These are phyloP conservation scores for Abramis brama DNA, from an alignment of 2,113 vertebrate species.

Conservation along the genomic window DNA sequence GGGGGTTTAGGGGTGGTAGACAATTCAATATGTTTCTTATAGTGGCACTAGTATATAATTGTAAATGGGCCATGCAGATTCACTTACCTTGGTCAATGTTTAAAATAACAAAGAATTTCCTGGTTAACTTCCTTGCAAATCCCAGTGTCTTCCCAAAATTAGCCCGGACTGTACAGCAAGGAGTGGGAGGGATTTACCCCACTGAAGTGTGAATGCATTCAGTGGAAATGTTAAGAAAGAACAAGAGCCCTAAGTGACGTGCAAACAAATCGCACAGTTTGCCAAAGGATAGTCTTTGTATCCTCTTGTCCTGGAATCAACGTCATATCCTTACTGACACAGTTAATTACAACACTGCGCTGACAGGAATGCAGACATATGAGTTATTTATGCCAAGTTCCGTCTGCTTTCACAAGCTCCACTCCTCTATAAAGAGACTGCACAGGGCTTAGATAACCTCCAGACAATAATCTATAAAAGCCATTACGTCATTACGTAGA, in stretches of 20 bases:
- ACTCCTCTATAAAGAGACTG: background rate
- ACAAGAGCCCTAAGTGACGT: background rate
- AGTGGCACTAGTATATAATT: background rate
- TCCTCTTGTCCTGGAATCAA: constrained; percentile 50
- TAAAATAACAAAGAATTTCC: background rate
- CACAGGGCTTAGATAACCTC: background rate
- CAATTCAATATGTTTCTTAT: background rate
- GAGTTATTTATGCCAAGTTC: background rate
- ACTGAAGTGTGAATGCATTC: background rate
- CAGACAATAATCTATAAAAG: background rate
- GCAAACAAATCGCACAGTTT: constrained; percentile 48
- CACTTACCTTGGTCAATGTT: background rate
- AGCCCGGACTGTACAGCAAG: background rate
- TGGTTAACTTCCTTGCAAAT: background rate
- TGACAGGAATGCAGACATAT: constrained; percentile 15
- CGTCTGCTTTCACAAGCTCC: constrained; percentile 45
- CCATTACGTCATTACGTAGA: background rate
- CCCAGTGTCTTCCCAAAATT: background rate
- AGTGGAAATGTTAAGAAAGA: background rate
- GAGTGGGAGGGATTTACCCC: background rate
- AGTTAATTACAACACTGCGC: constrained; percentile 27
- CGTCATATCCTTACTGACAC: constrained; percentile 49
- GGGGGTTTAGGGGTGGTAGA: background rate
- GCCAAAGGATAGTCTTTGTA: constrained; percentile 42
- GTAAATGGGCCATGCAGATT: background rate